Evolutionary conservation across 2,797 vertebrate genomes (phyloP), one percentile per base, ranked within the genome.

Genomic region (Valencia hispanica): DNA sequence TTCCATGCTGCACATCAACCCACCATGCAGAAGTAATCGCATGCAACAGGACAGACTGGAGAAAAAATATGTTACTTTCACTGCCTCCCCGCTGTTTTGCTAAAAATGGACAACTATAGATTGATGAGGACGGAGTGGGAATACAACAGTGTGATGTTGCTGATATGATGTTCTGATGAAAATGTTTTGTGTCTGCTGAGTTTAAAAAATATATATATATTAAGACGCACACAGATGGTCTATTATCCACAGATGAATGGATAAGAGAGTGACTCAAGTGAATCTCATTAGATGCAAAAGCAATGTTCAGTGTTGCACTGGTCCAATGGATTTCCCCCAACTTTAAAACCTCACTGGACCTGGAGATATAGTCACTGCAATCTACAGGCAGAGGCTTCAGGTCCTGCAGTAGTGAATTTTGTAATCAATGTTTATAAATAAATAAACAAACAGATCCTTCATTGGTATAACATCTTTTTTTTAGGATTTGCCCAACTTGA

Each of bases 11-110:
- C 83, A 88, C 81, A 90, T 90, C 79, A 90, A 81, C 74, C 85
- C 90, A 83, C 75, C 90, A 88, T 79, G 92, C 87, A 89, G 87
- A 93, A 91, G 80, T 81, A 86, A 91, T 83, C 70, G 86, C 66
- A 74, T 80, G 86, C 89, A 93, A 89, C 84, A 86, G 74, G 71
- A 82, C 81, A 90, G 88, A 87, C 81, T 70, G 68, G 61, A 55
- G 63, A 47, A 34, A 15, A 65, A 68, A 68, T 68, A 75, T 63
- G 79, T 82, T 89, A 84, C 83, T 79, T 81, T 73, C 51, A 83
- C 80, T 81, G 88, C 51, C 50, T 86, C 74, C 45, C 72, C 59
- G 68, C 18, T 34, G 43, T 68, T 77, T 39, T 55, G 53, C 68
- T 70, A 83, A 68, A 79, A 84, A 30, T 48, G 50, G 53, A 79